A percentile compares a stretch with the other conserved stretches of the same genome.
Conservation (phyloP, 2,797 vertebrate genomes). For the Allobates femoralis region DNA sequence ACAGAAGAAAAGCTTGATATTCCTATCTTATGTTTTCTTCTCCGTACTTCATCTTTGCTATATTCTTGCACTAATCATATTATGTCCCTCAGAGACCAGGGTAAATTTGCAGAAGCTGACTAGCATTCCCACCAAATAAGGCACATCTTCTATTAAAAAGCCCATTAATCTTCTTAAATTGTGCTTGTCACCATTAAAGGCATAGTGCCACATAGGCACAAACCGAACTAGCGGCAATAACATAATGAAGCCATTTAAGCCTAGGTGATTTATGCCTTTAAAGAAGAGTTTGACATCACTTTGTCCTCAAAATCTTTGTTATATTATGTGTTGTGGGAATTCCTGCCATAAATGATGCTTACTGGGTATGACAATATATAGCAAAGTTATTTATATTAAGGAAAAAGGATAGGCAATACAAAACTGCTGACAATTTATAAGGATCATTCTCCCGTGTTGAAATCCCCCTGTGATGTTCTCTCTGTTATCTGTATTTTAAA, state of each 20-base stretch:
- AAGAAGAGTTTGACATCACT: slow-evolving; percentile 40
- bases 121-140: slow-evolving; percentile 47
- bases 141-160: slow-evolving; percentile 55
- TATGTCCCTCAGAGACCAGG: slow-evolving; percentile 47
- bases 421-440: slow-evolving; percentile 20
- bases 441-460: neutral
- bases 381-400: slow-evolving; percentile 9
- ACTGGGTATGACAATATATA: slow-evolving; percentile 3
- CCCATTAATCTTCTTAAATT: slow-evolving; percentile 61
- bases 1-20: neutral
- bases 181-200: slow-evolving; percentile 55
- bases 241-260: slow-evolving; percentile 42
- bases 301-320: slow-evolving; percentile 42
- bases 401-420: neutral
- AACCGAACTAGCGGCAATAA: slow-evolving; percentile 8
- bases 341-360: slow-evolving; percentile 26
- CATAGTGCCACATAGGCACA: slow-evolving; percentile 53
- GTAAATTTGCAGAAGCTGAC: slow-evolving; percentile 48
- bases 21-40: slow-evolving; percentile 2
- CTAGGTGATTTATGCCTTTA: slow-evolving; percentile 55
- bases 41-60: slow-evolving; percentile 8
- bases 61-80: slow-evolving; percentile 46
- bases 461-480: neutral
- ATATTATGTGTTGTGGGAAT: slow-evolving; percentile 26
- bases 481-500: neutral